phyloP scores from a whole-genome alignment of 2,888 invertebrate species.

The Lasioglossum lativentre region DNA sequence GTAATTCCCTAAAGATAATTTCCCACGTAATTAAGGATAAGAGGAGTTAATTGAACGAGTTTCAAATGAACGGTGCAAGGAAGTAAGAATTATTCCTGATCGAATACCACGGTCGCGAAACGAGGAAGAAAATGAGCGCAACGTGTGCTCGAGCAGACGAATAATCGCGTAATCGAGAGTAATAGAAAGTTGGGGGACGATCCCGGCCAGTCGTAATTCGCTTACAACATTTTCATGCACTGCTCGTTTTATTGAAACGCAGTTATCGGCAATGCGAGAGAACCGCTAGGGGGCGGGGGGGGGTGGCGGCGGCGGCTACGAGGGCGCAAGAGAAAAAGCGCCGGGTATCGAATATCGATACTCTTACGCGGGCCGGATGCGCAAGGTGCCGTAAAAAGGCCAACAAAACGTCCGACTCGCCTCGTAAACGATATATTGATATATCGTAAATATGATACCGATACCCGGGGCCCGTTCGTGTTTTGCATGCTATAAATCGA shows the following conservation, averaged over 20 bases:
- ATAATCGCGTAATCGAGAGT: slow-evolving; percentile 47
- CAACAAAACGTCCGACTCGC: slow-evolving; percentile 46
- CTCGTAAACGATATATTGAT: slow-evolving; percentile 55
- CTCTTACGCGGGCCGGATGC: slow-evolving; percentile 42
- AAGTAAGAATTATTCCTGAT: not conserved
- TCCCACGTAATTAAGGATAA: not conserved
- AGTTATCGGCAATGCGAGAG: slow-evolving; percentile 35
- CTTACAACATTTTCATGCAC: slow-evolving; percentile 45
- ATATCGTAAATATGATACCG: slow-evolving; percentile 59
- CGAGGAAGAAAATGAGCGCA: not conserved
- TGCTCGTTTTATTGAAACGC: slow-evolving; percentile 53
- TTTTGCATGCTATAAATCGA: slow-evolving; percentile 58
- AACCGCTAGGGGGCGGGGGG: not conserved
- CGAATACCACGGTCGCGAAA: not conserved
- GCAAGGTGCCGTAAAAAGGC: slow-evolving; percentile 52
- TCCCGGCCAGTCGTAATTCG: slow-evolving; percentile 31
- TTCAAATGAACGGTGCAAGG: not conserved
- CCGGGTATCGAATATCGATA: slow-evolving; percentile 62
- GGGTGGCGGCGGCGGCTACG: not conserved
- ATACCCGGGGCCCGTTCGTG: slow-evolving; percentile 27
- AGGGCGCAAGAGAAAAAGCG: slow-evolving; percentile 5
- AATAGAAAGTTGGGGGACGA: slow-evolving; percentile 30
- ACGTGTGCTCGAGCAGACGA: not conserved
- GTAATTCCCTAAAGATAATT: not conserved
- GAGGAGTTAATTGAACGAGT: not conserved